Base-by-base conservation (phyloP, 2,113 vertebrate species). In the Calonectris borealis region DNA sequence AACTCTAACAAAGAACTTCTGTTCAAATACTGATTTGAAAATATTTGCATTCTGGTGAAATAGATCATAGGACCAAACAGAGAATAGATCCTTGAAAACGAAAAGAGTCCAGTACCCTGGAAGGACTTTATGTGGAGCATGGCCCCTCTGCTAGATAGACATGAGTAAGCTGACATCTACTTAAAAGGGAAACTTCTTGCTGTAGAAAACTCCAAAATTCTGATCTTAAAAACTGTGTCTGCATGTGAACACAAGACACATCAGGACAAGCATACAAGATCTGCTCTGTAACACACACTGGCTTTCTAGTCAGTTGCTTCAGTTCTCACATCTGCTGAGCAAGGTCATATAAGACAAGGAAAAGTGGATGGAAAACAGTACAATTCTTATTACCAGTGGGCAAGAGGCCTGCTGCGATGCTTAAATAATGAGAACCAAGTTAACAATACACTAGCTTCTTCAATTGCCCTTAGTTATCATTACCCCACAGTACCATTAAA, bases 401-500 rank as follows among this genome's bases (percentile, higher is more conserved):
- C 17, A 38, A 54, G 17, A 64, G 32, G 42, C 40, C 60, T 72
- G 36, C 31, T 48, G 26, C 68, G 42, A 38, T 60, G 19, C 26
- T 49, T 49, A 64, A 48, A 49, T 48, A 49, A 61, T 49, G n/a
- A 61, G 86, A 73, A 66, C 34, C 13, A 58, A 44, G 12, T 84
- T 75, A 94, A 60, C 20, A 73, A 26, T 31, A 44, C 22, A 44
- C 20, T 31, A 82, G 11, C 10, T 78, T 72, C 46, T 65, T 55
- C 26, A 55, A 19, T 12, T 78, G 10, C 22, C 60, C 46, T 58
- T 64, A n/a, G 32, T 60, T 83, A 16, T 81, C 16, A 25, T n/a
- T 31, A 75, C 0, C 0, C 0, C 27, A 51, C 2, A 34, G 36
- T 48, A 73, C 29, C 12, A 44, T 29, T 71, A 54, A 44, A 4